Percentiles rank a stretch among this genome's conserved stretches.
Conservation (phyloP, 1,140 invertebrate genomes). For the Tetramorium alpestre region DNA sequence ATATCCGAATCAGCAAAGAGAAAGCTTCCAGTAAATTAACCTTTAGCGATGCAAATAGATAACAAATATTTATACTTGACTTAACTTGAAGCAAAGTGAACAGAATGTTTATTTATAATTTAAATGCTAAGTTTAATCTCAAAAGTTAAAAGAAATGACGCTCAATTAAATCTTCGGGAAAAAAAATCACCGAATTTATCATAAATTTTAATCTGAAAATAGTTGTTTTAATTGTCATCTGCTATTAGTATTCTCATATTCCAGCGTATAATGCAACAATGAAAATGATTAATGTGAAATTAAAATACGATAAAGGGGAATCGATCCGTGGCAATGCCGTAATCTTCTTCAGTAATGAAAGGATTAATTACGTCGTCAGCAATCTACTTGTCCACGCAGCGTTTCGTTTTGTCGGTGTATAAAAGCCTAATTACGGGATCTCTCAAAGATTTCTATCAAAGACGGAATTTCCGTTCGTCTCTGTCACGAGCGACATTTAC, state of each 20-base stretch:
- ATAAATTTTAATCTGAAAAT: neutral
- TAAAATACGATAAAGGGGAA: neutral
- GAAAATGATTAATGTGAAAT: slow-evolving; percentile 18
- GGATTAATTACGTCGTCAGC: slow-evolving; percentile 13
- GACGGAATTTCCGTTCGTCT: slow-evolving; percentile 4
- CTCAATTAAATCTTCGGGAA: neutral
- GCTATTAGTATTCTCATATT: neutral
- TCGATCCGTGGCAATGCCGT: neutral
- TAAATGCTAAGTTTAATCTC: neutral
- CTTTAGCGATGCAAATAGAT: neutral
- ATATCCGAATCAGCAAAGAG: neutral
- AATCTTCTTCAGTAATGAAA: neutral
- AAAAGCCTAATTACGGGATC: slow-evolving; percentile 14
- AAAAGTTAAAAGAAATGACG: neutral
- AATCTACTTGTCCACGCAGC: neutral
- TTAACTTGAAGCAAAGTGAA: neutral
- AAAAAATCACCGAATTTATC: neutral
- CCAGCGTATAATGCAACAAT: neutral
- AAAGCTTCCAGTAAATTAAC: neutral
- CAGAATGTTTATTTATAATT: neutral
- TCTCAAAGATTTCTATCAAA: slow-evolving; percentile 12
- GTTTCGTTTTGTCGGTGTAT: slow-evolving; percentile 22
- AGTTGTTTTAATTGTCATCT: neutral
- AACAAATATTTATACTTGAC: neutral
- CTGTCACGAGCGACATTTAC: neutral